phyloP scores from a whole-genome alignment of 2,113 vertebrate species.

The Pelmatolapia mariae region DNA sequence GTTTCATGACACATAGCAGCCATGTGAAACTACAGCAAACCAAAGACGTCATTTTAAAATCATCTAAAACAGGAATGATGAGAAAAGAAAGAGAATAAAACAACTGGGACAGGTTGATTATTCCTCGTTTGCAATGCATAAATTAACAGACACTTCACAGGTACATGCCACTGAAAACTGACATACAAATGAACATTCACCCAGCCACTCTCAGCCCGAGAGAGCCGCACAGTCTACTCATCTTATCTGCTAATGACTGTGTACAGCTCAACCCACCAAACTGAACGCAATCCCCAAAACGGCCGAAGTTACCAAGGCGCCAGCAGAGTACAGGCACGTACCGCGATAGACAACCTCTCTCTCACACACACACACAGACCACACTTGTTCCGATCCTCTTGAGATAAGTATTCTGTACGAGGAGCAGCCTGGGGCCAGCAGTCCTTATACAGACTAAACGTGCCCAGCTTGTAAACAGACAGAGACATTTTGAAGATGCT shows the following conservation, averaged over 20 bases:
- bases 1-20: neutral
- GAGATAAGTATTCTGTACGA: neutral
- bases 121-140: neutral
- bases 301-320: neutral
- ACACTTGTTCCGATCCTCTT: neutral
- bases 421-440: neutral
- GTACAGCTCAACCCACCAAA: neutral
- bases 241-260: neutral
- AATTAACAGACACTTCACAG: constrained; percentile 29
- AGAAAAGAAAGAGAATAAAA: neutral
- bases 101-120: neutral
- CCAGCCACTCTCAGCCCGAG: neutral
- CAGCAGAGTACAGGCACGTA: neutral
- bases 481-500: neutral
- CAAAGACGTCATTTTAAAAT: neutral
- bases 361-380: neutral
- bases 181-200: neutral
- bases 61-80: neutral
- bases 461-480: neutral
- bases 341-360: neutral
- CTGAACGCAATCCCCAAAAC: neutral
- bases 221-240: neutral
- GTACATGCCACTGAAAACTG: neutral
- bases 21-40: neutral
- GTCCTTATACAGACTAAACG: neutral